Evolutionary conservation across 1,140 invertebrate species (phyloP), one percentile per base, ranked within the genome.

Genomic region (Ceratosolen solmsi): DNA sequence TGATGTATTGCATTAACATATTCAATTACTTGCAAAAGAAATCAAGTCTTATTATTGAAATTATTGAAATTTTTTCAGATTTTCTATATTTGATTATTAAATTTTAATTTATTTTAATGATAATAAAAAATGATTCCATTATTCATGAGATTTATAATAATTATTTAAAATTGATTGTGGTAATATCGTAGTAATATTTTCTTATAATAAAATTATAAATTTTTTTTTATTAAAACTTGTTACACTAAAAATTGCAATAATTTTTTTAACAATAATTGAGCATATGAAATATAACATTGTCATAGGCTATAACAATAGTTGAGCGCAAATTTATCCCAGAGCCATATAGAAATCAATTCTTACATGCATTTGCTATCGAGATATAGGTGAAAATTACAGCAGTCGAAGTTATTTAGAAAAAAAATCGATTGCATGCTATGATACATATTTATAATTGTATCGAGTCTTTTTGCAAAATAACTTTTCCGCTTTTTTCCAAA

Each of bases 391-490:
- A 80, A 80, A 79, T 79, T 7, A 30, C 38, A 30, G 17, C 38
- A 63, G 58, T 80, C 79, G 71, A 80, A 74, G 38, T 51, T 80
- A 65, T 65, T 80, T 74, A 30, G 8, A 63, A 17, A 68, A 80
- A 73, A 74, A 63, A 46, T 82, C 80, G 65, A 76, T 60, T 77
- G 36, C 30, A 60, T 27, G 63, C 58, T 80, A 56, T 25, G 33
- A 0, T 27, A 33, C 46, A 72, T 54, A 72, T 46, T 73, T 80
- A 80, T 54, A 25, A 63, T 63, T 80, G n/a, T 11, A 81, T 75
- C 41, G 49, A 76, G 49, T 76, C 63, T 46, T 76, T 70, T 70
- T 1, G 0, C 3, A 27, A n/a, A 30, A 13, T 33, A 70, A 70
- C 11, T 27, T 41, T 75, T 58, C n/a, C 30, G 30, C 75, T 81